Percentiles rank a stretch among this genome's conserved stretches.
phyloP scores from a whole-genome alignment of 92 coral and sea anemone genomes.

The Meandrina meandrites region DNA sequence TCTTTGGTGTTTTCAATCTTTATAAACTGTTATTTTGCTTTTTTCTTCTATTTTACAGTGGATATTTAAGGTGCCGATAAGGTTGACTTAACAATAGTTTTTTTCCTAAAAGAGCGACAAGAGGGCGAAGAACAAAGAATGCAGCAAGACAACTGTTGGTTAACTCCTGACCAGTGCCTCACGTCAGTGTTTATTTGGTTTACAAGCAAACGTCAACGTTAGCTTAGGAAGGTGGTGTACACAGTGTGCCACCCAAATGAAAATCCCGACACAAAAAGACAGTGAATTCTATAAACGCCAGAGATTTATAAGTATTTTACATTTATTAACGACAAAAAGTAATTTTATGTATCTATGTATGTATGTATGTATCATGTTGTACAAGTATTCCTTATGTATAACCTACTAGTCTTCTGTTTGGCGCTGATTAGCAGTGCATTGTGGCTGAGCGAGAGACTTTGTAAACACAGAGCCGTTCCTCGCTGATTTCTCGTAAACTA shows the following conservation, averaged over 20 bases:
- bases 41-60: background rate
- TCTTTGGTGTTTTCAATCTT: background rate
- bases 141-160: background rate
- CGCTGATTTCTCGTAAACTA: background rate
- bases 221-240: background rate
- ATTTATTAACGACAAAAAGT: constrained; percentile 24
- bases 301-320: constrained; percentile 25
- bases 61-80: too few relatives aligned
- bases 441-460: background rate
- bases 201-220: background rate
- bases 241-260: background rate
- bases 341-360: constrained; percentile 7
- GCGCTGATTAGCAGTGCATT: background rate
- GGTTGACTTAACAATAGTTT: background rate
- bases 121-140: background rate
- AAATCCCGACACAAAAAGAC: background rate
- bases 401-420: background rate
- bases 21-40: background rate
- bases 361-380: constrained; percentile 18
- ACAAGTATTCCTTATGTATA: background rate
- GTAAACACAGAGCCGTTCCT: background rate
- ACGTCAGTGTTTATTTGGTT: background rate
- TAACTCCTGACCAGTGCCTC: background rate
- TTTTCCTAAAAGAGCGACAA: background rate
- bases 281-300: constrained; percentile 15